Evolutionary conservation across 37 sponge, comb jelly and placozoan genomes (phyloP).

Genomic region (Amphimedon queenslandica): DNA sequence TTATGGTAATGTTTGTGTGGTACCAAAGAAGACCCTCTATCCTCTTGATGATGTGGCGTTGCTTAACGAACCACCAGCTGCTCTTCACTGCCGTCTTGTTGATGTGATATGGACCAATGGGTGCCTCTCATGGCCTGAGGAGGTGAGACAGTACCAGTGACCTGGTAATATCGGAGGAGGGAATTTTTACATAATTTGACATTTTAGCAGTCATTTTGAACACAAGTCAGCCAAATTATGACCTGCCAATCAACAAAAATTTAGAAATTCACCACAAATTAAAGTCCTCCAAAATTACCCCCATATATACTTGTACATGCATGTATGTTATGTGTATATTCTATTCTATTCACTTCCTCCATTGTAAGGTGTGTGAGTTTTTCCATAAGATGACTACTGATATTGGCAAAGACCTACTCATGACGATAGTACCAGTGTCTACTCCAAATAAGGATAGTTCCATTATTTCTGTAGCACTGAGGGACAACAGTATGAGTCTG

Average conservation of each 20-base stretch:
- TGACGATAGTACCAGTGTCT: background rate
- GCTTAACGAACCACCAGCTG: too few species aligned
- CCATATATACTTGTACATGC: background rate
- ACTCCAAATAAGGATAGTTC: background rate
- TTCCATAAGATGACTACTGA: background rate
- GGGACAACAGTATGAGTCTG: background rate
- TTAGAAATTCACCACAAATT: too few species aligned
- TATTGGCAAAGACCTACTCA: too few species aligned
- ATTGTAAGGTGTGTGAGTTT: background rate
- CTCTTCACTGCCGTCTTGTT: background rate
- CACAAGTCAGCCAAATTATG: too few species aligned
- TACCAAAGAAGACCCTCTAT: background rate
- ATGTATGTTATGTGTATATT: background rate
- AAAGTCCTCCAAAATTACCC: too few species aligned
- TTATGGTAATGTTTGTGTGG: conserved; percentile 27
- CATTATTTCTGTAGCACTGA: background rate
- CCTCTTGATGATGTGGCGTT: too few species aligned
- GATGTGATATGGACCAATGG: background rate
- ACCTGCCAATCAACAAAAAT: too few species aligned
- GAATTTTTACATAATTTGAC: too few species aligned
- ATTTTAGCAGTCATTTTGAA: too few species aligned
- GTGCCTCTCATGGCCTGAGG: background rate
- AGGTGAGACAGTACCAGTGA: background rate
- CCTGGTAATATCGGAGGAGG: too few species aligned
- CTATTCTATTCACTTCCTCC: background rate